These are phyloP conservation scores for Passer montanus DNA, from an alignment of 2,113 vertebrate genomes.

Conservation along the genomic window DNA sequence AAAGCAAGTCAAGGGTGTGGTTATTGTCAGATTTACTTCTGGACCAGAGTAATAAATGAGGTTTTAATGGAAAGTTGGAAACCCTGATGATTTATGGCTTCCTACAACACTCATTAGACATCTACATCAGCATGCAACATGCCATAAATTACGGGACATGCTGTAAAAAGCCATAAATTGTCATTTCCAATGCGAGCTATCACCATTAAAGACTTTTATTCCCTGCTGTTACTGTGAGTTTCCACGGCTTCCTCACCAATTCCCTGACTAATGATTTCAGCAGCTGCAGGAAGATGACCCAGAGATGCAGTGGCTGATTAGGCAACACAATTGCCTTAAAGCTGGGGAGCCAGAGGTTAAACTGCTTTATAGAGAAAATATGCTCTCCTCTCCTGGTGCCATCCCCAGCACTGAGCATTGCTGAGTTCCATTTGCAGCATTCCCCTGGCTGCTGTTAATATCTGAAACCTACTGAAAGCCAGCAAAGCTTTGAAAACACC, in stretches of 20 bases:
- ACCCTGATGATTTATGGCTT: slow-evolving; percentile 25
- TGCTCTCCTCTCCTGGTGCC: background rate
- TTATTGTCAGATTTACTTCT: slow-evolving; percentile 18
- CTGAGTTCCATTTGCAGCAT: background rate
- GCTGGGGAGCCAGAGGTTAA: slow-evolving; percentile 58
- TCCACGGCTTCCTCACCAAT: slow-evolving; percentile 31
- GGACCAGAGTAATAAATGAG: background rate
- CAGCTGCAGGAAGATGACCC: slow-evolving; percentile 23
- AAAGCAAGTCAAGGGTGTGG: background rate
- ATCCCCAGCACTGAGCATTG: background rate
- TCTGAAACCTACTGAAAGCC: background rate
- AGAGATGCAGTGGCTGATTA: slow-evolving; percentile 39
- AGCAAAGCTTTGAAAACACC: slow-evolving; percentile 7
- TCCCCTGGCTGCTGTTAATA: background rate
- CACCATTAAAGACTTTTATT: slow-evolving; percentile 56
- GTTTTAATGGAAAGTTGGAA: slow-evolving; percentile 18
- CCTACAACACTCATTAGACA: slow-evolving; percentile 47
- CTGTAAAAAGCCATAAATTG: slow-evolving; percentile 62
- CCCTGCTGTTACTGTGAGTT: slow-evolving; percentile 37
- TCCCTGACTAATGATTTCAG: slow-evolving; percentile 56
- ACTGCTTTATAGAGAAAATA: slow-evolving; percentile 47
- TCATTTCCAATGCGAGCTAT: slow-evolving; percentile 53
- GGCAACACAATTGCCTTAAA: slow-evolving; percentile 48
- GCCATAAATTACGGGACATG: slow-evolving; percentile 52
- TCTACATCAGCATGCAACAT: slow-evolving; percentile 27